Conservation (phyloP, 2,797 vertebrate genomes). For the Clamator glandarius region DNA sequence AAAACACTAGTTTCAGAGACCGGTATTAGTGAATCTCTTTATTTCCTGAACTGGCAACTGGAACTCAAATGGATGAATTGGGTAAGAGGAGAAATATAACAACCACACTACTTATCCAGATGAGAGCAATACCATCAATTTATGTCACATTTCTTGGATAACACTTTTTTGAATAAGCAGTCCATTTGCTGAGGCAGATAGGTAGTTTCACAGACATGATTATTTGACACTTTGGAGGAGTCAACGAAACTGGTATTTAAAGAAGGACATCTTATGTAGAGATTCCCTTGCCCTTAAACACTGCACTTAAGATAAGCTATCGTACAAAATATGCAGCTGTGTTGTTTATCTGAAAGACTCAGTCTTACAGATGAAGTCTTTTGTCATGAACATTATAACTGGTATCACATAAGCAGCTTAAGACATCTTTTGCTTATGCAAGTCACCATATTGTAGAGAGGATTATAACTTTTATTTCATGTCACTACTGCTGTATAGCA, state of each 20-base stretch:
- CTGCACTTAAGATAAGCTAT: background rate
- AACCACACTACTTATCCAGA: background rate
- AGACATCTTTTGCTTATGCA: background rate
- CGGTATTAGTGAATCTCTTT: background rate
- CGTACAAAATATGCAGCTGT: background rate
- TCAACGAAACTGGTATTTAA: background rate
- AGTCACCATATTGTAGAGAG: background rate
- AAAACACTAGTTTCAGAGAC: background rate
- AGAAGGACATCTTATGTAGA: background rate
- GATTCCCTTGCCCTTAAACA: background rate
- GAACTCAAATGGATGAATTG: background rate
- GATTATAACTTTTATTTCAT: background rate
- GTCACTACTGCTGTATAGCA: background rate
- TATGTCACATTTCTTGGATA: background rate
- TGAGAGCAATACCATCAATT: background rate
- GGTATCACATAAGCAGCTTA: background rate
- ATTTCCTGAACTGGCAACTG: background rate
- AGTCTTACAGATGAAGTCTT: background rate
- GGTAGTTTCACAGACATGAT: fast-evolving
- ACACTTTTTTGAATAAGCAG: fast-evolving
- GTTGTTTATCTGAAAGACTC: background rate
- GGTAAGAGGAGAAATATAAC: background rate
- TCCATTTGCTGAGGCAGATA: background rate
- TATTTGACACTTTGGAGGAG: fast-evolving
- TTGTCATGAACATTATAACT: background rate